Evolutionary conservation across 2,113 vertebrate species (phyloP).

Genomic region (Indicator maculatus): DNA sequence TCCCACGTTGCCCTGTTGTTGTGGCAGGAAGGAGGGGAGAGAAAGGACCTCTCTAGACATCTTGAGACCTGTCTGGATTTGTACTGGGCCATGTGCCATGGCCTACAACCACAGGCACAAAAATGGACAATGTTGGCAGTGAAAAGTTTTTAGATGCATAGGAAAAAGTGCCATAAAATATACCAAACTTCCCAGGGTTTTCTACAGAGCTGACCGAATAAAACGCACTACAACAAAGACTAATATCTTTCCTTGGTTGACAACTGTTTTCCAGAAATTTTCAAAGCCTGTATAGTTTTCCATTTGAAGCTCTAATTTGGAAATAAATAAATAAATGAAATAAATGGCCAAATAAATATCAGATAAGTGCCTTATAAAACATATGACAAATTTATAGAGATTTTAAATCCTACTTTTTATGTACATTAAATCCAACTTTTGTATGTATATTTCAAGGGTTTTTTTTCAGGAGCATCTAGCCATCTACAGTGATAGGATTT

Average conservation of each 20-base stretch:
- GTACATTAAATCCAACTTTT: not conserved
- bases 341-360: not conserved
- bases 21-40: no score
- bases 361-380: not conserved
- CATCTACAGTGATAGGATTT: not conserved
- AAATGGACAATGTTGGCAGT: not conserved
- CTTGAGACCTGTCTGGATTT: no score
- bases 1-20: no score
- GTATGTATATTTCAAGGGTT: not conserved
- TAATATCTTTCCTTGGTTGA: not conserved
- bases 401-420: not conserved
- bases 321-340: not conserved
- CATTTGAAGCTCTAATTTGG: not conserved
- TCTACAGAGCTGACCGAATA: not conserved
- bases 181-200: not conserved
- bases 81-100: no score
- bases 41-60: no score
- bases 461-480: not conserved
- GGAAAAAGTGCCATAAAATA: not conserved
- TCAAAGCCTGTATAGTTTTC: not conserved
- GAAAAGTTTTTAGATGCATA: not conserved
- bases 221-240: not conserved
- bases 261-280: not conserved
- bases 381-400: rapidly evolving
- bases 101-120: not conserved